Base-by-base conservation (phyloP, 2,888 invertebrate genomes). In the Synanthedon tipuliformis region DNA sequence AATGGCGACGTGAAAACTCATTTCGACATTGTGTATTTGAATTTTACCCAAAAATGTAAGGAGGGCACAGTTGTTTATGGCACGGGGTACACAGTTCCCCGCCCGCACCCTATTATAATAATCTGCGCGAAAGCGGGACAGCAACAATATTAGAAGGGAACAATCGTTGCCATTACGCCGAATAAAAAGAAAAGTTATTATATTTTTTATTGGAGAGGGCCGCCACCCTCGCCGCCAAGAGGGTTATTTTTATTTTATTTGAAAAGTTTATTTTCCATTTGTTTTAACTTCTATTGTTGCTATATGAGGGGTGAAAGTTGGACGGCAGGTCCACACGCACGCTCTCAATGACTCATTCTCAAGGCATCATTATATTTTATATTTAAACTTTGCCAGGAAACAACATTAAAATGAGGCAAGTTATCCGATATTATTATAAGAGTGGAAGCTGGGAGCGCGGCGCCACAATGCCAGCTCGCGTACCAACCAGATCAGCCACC, bases 171-270 rank as follows among this genome's bases (percentile, higher is more conserved):
- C 81, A 85, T 85, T 85, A 85, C 78, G 83, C 74, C 81, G 82
- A 84, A 85, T 84, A 84, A 85, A 86, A 85, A 86, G 86, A 86
- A 85, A 86, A 86, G 87, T 86, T 86, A 87, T 87, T 86, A 85
- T 87, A 87, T 86, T 86, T 86, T 86, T 86, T 84, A 81, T 85
- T 81, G 81, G 81, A 79, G 81, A 75, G 85, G 83, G 83, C 81
- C 72, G 80, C 84, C 82, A 81, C 84, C 84, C 85, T 80, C 81
- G 73, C 81, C 78, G 76, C 80, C 81, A 79, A 80, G 83, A 82
- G 85, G 87, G 85, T 85, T 86, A 86, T 84, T 85, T 87, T 87
- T 85, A 85, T 85, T 86, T 86, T 85, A 86, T 86, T 85, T 79
- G 82, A 83, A 86, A 86, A 87, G 83, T 86, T 86, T 83, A 86